These are phyloP conservation scores for Lytechinus pictus DNA, from an alignment of 35 echinoderm and acorn worm species.

Conservation along the genomic window DNA sequence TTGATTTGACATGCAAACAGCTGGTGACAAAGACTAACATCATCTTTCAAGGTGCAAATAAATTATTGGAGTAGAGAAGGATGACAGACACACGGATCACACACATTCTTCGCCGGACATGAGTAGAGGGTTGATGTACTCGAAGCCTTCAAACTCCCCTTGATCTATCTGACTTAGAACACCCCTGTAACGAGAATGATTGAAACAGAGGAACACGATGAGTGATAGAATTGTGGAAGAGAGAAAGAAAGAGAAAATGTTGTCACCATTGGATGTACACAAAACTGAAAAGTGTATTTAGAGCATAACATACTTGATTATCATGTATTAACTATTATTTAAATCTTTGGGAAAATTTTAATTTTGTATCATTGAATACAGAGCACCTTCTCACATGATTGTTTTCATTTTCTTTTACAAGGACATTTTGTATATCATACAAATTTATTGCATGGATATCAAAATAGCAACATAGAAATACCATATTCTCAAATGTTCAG, in stretches of 20 bases:
- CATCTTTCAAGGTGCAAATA: conserved; percentile 43
- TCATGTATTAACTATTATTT: too few species aligned
- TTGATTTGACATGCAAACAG: conserved; percentile 51
- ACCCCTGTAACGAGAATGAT: conserved; percentile 43
- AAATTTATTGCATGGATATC: too few species aligned
- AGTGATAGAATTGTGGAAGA: background rate
- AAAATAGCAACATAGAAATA: too few species aligned
- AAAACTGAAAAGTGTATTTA: too few species aligned
- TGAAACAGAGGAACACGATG: background rate
- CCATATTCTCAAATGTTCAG: too few species aligned
- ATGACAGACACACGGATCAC: conserved; percentile 48
- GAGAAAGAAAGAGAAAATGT: conserved; percentile 24
- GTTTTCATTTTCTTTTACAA: too few species aligned
- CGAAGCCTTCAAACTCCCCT: conserved; percentile 98
- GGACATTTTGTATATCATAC: too few species aligned
- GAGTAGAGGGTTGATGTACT: conserved; percentile 96
- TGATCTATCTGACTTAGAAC: conserved; percentile 89
- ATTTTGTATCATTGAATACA: too few species aligned
- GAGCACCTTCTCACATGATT: too few species aligned
- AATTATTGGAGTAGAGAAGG: conserved; percentile 33
- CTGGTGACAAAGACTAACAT: conserved; percentile 56
- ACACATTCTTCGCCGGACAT: conserved; percentile 99
- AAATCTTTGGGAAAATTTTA: too few species aligned
- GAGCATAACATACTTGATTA: too few species aligned
- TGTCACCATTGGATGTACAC: too few species aligned